Percentiles rank a stretch among this genome's conserved stretches.
These are phyloP conservation scores for Podarcis siculus DNA, from an alignment of 2,797 vertebrate genomes.

Conservation along the genomic window DNA sequence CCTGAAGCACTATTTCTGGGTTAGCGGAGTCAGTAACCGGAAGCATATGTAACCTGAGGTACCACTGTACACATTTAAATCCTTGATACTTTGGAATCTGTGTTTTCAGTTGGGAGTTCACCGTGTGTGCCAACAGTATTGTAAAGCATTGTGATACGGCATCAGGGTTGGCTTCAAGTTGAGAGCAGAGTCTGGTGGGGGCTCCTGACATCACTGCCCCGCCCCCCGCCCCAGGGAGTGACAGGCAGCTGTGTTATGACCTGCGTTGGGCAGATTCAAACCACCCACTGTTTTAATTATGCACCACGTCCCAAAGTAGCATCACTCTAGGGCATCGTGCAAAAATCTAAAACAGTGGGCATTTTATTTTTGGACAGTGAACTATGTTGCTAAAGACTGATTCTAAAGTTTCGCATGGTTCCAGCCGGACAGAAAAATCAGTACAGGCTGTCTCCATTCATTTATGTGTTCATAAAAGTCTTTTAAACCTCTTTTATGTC, in stretches of 20 bases:
- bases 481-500: not conserved
- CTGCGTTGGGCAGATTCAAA: not conserved
- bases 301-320: not conserved
- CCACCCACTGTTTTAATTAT: not conserved
- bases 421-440: not conserved
- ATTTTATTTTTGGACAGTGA: not conserved
- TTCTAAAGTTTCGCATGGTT: not conserved
- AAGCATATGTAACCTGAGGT: no score
- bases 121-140: not conserved
- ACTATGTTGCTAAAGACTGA: not conserved
- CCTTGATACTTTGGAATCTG: not conserved
- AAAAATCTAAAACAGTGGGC: not conserved
- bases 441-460: not conserved
- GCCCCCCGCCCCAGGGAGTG: no score
- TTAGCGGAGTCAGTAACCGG: no score
- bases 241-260: no score
- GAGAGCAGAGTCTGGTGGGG: no score
- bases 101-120: not conserved
- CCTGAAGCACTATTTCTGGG: no score
- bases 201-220: no score
- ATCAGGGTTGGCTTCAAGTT: not conserved
- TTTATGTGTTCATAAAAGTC: conserved; percentile 8
- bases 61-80: not conserved
- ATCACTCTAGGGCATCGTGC: not conserved
- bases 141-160: not conserved